phyloP scores from a whole-genome alignment of 2,888 invertebrate genomes.

The Pinctada fucata region DNA sequence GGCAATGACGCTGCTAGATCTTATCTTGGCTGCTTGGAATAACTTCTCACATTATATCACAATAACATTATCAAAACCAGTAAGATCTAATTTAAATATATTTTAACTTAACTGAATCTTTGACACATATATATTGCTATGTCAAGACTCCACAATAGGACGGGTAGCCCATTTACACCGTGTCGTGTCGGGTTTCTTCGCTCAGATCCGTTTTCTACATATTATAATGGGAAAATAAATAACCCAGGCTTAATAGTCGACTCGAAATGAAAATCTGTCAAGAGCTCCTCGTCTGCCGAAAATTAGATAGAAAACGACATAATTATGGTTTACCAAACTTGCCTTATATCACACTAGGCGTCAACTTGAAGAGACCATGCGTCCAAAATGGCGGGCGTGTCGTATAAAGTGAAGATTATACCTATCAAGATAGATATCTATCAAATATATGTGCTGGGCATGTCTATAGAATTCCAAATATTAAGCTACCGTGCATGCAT shows the following conservation, averaged over 20 bases:
- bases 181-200: not conserved
- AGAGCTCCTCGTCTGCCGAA: not conserved
- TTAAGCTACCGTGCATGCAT: no score
- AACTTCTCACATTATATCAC: constrained; percentile 3
- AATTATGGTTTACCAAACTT: no score
- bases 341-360: no score
- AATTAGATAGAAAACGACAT: not conserved
- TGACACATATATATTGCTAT: constrained; percentile 20
- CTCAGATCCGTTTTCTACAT: not conserved
- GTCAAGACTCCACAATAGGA: not conserved
- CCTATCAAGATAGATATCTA: no score
- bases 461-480: no score
- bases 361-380: no score
- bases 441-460: no score
- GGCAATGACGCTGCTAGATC: constrained; percentile 23
- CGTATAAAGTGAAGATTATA: no score
- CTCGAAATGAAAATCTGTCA: not conserved
- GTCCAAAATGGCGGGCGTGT: no score
- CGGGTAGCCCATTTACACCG: constrained; percentile 13
- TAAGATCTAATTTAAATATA: constrained; percentile 16
- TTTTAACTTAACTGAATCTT: not conserved
- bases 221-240: constrained; percentile 2
- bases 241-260: not conserved
- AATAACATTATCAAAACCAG: constrained; percentile 12
- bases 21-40: constrained; percentile 3